Percentiles rank a stretch among this genome's conserved stretches.
These are phyloP conservation scores for Philopotamus ludificatus DNA, from an alignment of 1,140 invertebrate species.

Conservation along the genomic window DNA sequence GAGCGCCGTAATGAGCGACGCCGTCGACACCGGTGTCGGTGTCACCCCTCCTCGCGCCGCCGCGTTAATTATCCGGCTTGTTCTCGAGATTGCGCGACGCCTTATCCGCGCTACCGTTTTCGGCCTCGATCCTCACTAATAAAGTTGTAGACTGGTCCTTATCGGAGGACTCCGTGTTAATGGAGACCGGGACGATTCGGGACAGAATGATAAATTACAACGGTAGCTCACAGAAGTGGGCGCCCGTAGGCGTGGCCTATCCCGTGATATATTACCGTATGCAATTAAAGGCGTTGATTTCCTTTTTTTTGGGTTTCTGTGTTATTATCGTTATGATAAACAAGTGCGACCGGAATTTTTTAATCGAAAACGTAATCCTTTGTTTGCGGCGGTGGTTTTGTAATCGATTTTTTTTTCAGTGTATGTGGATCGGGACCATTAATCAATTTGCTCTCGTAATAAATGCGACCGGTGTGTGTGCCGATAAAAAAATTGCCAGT, in stretches of 20 bases:
- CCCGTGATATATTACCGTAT: constrained; percentile 39
- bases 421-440: constrained; percentile 36
- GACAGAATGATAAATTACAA: constrained; percentile 32
- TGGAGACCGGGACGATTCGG: constrained; percentile 19
- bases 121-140: constrained; percentile 19
- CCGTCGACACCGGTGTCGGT: no score
- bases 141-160: constrained; percentile 36
- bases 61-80: constrained; percentile 10
- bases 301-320: not conserved
- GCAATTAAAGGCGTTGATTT: constrained; percentile 35
- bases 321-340: constrained; percentile 21
- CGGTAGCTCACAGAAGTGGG: constrained; percentile 24
- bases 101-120: constrained; percentile 1
- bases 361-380: constrained; percentile 38
- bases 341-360: constrained; percentile 40
- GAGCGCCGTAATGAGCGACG: constrained; percentile 28
- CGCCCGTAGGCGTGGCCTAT: constrained; percentile 20
- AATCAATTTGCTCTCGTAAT: constrained; percentile 28
- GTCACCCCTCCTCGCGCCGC: constrained; percentile 1
- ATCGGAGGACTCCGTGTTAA: not conserved
- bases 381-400: constrained; percentile 25
- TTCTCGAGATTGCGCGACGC: not conserved
- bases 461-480: no score
- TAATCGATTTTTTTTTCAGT: constrained; percentile 22
- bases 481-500: no score